Evolutionary conservation across 2,113 vertebrate genomes (phyloP), one percentile per base, ranked within the genome.

Genomic region (Coturnix japonica): DNA sequence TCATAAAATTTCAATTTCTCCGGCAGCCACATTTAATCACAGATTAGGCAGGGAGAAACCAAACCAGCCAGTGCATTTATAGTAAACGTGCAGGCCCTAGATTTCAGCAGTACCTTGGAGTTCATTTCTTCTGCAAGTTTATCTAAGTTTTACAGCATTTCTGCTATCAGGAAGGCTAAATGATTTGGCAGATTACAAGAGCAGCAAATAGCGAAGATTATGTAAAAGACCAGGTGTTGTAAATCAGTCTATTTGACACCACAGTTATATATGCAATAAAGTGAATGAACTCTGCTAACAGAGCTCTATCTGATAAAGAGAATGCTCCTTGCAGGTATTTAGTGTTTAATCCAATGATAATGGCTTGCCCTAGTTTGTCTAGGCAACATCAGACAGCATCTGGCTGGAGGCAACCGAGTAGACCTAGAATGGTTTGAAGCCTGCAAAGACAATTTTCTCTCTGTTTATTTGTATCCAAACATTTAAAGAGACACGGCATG

Each of bases 111-210:
- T 46, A 90, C 72, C 71, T 97, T 69, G 15, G 3, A 96, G 86
- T 81, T 96, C 59, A 96, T 97, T 95, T 96, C 71, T 96, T 95
- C 74, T 59, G 47, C 81, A 97, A 95, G 73, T 95, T 87, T 96
- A 95, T 97, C 96, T 96, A 96, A 96, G 73, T 97, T 95, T 96
- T 92, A 97, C 85, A 96, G 95, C 90, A 96, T 94, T 97, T 95
- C 93, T 93, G 61, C 90, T 96, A 96, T 96, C 94, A 86, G 91
- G 81, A 96, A 96, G 90, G 90, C 93, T 89, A 95, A 96, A 96
- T 82, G 95, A 96, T 96, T 95, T 94, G 85, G 81, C 91, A 97
- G 93, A 97, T 96, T 96, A 96, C 87, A 94, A 95, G 93, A 49
- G 0, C 81, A 96, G 96, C 77, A 96, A 97, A 96, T 69, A 96